Conservation (phyloP, 2,888 invertebrate genomes). For the Luffia ferchaultella region DNA sequence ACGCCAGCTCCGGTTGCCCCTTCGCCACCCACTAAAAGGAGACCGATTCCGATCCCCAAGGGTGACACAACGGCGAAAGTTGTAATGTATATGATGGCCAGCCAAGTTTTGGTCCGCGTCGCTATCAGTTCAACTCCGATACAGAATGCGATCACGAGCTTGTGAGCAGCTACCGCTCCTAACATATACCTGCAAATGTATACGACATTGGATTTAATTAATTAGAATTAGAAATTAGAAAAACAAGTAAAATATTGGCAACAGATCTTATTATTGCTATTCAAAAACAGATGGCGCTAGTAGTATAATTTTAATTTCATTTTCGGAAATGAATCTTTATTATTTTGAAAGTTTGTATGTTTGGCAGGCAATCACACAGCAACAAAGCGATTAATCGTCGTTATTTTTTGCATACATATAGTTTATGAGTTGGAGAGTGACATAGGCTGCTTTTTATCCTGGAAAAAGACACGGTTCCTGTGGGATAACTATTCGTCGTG, state of each 20-base stretch:
- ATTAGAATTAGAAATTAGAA: background rate
- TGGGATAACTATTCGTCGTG: too few species aligned
- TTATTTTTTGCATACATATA: too few species aligned
- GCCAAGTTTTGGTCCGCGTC: slow-evolving; percentile 68
- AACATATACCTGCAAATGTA: slow-evolving; percentile 74
- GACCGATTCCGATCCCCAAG: slow-evolving; percentile 79
- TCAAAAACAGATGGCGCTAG: slow-evolving; percentile 21
- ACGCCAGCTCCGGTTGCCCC: slow-evolving; percentile 67
- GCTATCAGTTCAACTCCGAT: slow-evolving; percentile 85
- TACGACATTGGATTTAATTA: too few species aligned
- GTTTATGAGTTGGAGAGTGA: too few species aligned
- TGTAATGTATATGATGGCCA: slow-evolving; percentile 73
- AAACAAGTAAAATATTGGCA: background rate
- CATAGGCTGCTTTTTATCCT: too few species aligned
- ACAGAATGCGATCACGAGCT: slow-evolving; percentile 87
- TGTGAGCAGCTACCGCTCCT: slow-evolving; percentile 84
- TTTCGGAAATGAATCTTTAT: too few species aligned
- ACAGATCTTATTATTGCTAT: slow-evolving; percentile 15
- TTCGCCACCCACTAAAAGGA: slow-evolving; percentile 68
- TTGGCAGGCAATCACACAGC: too few species aligned
- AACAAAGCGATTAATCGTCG: too few species aligned
- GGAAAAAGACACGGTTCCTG: too few species aligned
- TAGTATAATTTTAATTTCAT: background rate
- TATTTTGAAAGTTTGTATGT: too few species aligned
- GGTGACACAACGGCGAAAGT: slow-evolving; percentile 84